Evolutionary conservation across 2,888 invertebrate species (phyloP), one percentile per base, ranked within the genome.

Genomic region (Temnothorax ravouxi): DNA sequence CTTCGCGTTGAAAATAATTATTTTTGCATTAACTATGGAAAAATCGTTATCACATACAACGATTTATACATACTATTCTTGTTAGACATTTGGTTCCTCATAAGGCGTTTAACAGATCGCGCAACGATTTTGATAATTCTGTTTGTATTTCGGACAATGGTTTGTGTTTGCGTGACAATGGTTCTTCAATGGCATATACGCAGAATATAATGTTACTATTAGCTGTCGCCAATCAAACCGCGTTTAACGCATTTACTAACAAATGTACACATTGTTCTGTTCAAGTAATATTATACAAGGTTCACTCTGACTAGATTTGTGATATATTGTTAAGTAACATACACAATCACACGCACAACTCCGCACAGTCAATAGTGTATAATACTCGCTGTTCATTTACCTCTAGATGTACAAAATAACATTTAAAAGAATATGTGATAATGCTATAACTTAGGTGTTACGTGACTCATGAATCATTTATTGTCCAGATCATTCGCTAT

Each of bases 401-500:
- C 71, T 66, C 74, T 90, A 90, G 72, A 83, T 84, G 83, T 90
- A 90, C 62, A 90, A 90, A 90, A 90, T 85, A 59, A 85, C 71
- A 74, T 72, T 89, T 86, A 84, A 84, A 90, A 86, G 85, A 89
- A 89, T 91, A 88, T 77, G 88, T 56, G 69, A 79, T 79, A 90
- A 83, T 75, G 81, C 77, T 86, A 50, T 38, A 90, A 89, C 86
- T 88, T 86, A 86, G 61, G 62, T 87, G 61, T 89, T 88, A 87
- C 75, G 84, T 87, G 84, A 80, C 85, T 91, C 86, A 76, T 90
- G 87, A 83, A 86, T 89, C 84, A 85, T 89, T 79, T 91, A 91
- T 91, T 91, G 91, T 91, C 91, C 88, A 86, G 87, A 84, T 88
- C 84, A 86, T 88, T 86, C 84, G 84, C 76, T 84, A 83, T 86